Evolutionary conservation across 2,797 vertebrate species (phyloP), one percentile per base, ranked within the genome.

Genomic region (Florisuga fusca): DNA sequence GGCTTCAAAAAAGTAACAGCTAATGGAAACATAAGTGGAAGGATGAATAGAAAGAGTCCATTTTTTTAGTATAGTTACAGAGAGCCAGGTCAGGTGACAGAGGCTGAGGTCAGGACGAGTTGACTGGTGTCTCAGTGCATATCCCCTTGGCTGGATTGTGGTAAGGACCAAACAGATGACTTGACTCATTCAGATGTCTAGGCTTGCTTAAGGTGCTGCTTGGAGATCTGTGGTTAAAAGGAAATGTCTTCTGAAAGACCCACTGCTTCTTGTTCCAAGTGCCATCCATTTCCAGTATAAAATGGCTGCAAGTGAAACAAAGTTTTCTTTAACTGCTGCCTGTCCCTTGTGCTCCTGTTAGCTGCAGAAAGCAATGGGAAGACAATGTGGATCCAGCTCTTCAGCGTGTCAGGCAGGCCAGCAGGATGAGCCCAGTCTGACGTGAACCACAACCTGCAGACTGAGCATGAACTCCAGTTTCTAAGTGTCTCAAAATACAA

Each of bases 181-280:
- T 62, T 62, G 48, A 33, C 45, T 59, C 5, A 15, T 71, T 61
- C 50, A 89, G 6, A 15, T 45, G 8, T 63, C 23, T 22, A 41
- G 41, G 15, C 25, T 75, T 66, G 17, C n/a, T 80, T 87, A 72
- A 87, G 26, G 51, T 51, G 6, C 77, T 92, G 43, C 67, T 84
- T 45, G 33, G 62, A 94, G 82, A 73, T 10, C 29, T n/a, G 19
- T 66, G 26, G 53, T 79, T 92, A 23, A 59, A 76, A 77, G 17
- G 20, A 79, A 74, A 23, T 31, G 1, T 16, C 12, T 71, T 89
- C 58, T 2, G 4, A 83, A 75, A 93, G 43, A 58, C 25, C 9
- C 9, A 12, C 8, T 57, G 0, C 45, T 81, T 75, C 59, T 87
- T 0, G 0, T 45, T 73, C 20, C 20, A 31, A 80, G 41, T 77